A percentile compares a stretch with the other conserved stretches of the same genome.
These are phyloP conservation scores for Zaprionus ornatus DNA, from an alignment of 1,140 invertebrate genomes.

Conservation along the genomic window DNA sequence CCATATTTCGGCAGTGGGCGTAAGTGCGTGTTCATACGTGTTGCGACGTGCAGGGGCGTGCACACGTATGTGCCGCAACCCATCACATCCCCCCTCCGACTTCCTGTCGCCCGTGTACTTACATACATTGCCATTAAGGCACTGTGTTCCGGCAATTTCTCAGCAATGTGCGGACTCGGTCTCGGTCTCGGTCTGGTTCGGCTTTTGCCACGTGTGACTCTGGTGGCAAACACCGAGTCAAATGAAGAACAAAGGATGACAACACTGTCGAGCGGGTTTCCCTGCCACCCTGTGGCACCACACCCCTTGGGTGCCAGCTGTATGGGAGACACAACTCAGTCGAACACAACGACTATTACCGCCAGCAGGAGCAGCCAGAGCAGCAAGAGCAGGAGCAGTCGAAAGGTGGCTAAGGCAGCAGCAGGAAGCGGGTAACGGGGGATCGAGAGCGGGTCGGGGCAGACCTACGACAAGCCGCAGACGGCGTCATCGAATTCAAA, in stretches of 20 bases:
- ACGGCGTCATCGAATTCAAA: constrained; percentile 51
- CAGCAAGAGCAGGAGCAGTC: not conserved
- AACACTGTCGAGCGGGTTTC: not conserved
- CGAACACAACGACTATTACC: constrained; percentile 41
- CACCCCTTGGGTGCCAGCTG: constrained; percentile 16
- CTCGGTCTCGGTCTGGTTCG: not conserved
- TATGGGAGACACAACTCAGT: constrained; percentile 28
- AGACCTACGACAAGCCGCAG: constrained; percentile 42
- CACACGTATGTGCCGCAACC: not conserved
- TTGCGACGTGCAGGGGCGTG: not conserved
- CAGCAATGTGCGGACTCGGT: constrained; percentile 21
- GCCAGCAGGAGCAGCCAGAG: constrained; percentile 12
- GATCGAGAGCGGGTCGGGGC: not conserved
- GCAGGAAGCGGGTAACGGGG: not conserved
- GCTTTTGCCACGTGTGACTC: constrained; percentile 17
- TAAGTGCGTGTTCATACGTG: constrained; percentile 14
- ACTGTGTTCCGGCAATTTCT: constrained; percentile 31
- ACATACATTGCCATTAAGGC: constrained; percentile 16
- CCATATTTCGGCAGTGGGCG: not conserved
- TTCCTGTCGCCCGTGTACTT: not conserved
- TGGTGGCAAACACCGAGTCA: constrained; percentile 36
- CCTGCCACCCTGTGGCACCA: not conserved
- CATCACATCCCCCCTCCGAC: too few relatives aligned
- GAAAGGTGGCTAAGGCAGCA: not conserved
- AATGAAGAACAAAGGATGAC: constrained; percentile 51